Base-by-base conservation (phyloP, 2,888 invertebrate genomes). In the Drosophila ezoana region DNA sequence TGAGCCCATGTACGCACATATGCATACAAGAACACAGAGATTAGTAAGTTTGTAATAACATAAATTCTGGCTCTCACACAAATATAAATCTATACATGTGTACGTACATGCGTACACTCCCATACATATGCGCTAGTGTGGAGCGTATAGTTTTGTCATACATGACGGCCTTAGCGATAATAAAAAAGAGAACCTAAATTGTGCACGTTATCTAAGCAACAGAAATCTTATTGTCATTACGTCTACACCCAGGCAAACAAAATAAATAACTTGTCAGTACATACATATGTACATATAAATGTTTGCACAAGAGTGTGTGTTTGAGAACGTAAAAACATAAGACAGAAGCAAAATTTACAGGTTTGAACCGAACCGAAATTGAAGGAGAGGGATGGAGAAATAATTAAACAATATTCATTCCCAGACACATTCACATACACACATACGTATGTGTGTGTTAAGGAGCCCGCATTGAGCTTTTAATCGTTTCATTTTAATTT, bases 151-250 rank as follows among this genome's bases (percentile, higher is more conserved):
- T 33, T 41, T 18, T 54, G 43, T 43, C 13, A 38, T 60, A 58
- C 44, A 20, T 23, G 41, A 56, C 63, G 54, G 57, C 47, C 48
- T 59, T 41, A 38, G 47, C 43, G 58, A 57, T 57, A 57, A 54
- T 49, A 54, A 54, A 67, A 47, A 45, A 41, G 53, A 48, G 35
- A 70, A 61, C 53, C 48, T 70, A 28, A 58, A 62, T 58, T 48
- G 56, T 58, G 43, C 41, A 52, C 52, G 53, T 69, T 68, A 69
- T 73, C 70, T 60, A 47, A 60, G 52, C 53, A 41, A 57, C 53
- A 54, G 44, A 57, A 60, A 75, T 62, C 72, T 62, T 67, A 59
- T 43, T 65, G 61, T 56, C 53, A 64, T 72, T 72, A 72, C 54
- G 52, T 60, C 33, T 57, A 53, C 62, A 37, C 43, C 28, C 23